Base-by-base conservation (phyloP, 2,113 vertebrate species). In the Columba livia region DNA sequence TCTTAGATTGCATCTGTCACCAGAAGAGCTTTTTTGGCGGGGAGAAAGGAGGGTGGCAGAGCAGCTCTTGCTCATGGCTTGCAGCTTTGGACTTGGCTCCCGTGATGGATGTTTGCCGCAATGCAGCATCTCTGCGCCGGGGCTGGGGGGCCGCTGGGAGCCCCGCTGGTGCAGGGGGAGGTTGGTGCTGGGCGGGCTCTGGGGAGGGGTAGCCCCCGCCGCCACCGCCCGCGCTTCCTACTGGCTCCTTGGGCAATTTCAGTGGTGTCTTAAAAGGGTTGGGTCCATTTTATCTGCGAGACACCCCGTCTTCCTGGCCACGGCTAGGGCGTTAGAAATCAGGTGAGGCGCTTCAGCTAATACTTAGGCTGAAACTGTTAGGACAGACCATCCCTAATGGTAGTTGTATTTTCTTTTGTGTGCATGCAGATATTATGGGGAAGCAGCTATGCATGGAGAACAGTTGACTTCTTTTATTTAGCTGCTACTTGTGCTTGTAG, bases 181-280 rank as follows among this genome's bases (percentile, higher is more conserved):
- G 88, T 15, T 90, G 92, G 15, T 23, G 90, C 82, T 95, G 97
- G 97, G 97, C 97, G 97, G 97, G 97, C 96, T 95, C 93, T 96
- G 91, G 54, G 73, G 93, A 96, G 91, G 97, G 96, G 93, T 85
- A 94, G 94, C 29, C 92, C 96, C 77, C 89, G 51, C 89, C 1
- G 29, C 51, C 3, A 70, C 79, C 89, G 79, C 94, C 85, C 81
- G 24, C 61, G 85, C 92, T 96, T 95, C 95, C 83, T 95, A 97
- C 97, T 97, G 96, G 96, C 93, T 96, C 89, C 74, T 97, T 71
- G 82, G 85, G 92, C 95, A 90, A 95, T 96, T 96, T 89, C 96
- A 94, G 87, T 24, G 10, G 65, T 81, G 94, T 95, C 92, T 96
- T 97, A 95, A 96, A 93, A 97, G 96, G 90, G 75, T 96, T 97